Evolutionary conservation across 1,140 invertebrate species (phyloP).

Genomic region (Trissolcus basalis): DNA sequence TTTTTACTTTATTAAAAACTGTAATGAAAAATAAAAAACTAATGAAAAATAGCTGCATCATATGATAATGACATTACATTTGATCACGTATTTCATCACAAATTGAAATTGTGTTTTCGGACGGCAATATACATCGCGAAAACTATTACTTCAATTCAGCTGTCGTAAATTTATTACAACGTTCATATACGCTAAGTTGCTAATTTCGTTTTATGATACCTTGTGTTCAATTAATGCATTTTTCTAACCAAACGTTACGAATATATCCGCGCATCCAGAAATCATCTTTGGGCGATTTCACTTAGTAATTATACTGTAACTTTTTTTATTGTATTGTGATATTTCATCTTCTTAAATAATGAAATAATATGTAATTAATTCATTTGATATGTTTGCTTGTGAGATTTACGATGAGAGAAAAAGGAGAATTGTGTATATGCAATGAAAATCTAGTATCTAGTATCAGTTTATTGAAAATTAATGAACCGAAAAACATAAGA

Average conservation of each 20-base stretch:
- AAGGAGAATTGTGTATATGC: background rate
- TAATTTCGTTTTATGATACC: conserved; percentile 24
- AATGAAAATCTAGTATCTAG: conserved; percentile 14
- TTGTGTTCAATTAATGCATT: conserved; percentile 44
- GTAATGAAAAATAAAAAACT: no score
- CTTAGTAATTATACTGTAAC: conserved; percentile 10
- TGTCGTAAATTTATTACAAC: conserved; percentile 23
- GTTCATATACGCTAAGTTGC: conserved; percentile 4
- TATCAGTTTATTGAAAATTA: no score
- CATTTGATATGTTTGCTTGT: conserved; percentile 16
- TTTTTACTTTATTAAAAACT: no score
- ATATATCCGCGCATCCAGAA: conserved; percentile 23
- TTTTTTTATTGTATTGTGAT: conserved; percentile 12
- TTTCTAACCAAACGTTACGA: conserved; percentile 9
- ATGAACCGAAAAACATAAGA: no score
- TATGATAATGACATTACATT: no score
- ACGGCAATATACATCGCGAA: conserved; percentile 13
- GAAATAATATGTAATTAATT: conserved; percentile 37
- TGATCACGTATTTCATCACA: no score
- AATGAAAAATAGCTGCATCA: no score
- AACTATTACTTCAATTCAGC: conserved; percentile 11
- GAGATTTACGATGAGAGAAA: conserved; percentile 29
- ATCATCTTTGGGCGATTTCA: conserved; percentile 18
- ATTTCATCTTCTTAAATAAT: conserved; percentile 23
- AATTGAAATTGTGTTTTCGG: conserved; percentile 23